A percentile compares a stretch with the other conserved stretches of the same genome.
Evolutionary conservation across 35 echinoderm and acorn worm genomes (phyloP).

Genomic region (Lytechinus variegatus): DNA sequence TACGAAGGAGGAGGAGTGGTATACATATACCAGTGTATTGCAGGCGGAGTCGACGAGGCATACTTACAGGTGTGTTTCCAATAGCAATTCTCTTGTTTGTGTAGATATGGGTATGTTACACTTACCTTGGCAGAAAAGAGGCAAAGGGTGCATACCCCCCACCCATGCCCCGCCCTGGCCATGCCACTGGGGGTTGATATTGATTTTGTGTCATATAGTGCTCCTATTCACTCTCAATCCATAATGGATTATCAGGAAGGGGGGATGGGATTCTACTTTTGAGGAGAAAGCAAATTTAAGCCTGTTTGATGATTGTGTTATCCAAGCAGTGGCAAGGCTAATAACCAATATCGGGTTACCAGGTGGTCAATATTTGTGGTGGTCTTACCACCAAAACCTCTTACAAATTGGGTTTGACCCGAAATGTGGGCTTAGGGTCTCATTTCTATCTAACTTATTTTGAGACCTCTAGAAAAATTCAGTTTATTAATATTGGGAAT

Average conservation of each 20-base stretch:
- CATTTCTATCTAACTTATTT: neutral
- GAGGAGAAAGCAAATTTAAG: neutral
- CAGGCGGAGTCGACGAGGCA: constrained; percentile 56
- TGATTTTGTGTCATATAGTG: neutral
- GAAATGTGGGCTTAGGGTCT: neutral
- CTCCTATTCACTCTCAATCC: neutral
- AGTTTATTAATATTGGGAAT: neutral
- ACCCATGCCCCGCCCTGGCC: no score
- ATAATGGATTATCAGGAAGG: neutral
- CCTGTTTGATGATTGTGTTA: neutral
- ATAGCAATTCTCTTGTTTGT: no score
- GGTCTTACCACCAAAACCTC: neutral
- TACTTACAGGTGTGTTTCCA: constrained; percentile 65
- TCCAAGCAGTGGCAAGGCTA: neutral
- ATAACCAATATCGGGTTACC: neutral
- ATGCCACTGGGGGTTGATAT: neutral
- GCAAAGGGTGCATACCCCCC: no score
- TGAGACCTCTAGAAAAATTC: neutral
- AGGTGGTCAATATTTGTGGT: neutral
- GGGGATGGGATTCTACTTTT: neutral
- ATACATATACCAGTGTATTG: constrained; percentile 71
- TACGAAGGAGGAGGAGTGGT: constrained; percentile 91
- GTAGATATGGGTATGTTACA: no score
- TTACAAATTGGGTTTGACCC: neutral
- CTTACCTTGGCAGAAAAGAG: no score